These are phyloP conservation scores for Melieria picta DNA, from an alignment of 2,888 invertebrate species.

Conservation along the genomic window DNA sequence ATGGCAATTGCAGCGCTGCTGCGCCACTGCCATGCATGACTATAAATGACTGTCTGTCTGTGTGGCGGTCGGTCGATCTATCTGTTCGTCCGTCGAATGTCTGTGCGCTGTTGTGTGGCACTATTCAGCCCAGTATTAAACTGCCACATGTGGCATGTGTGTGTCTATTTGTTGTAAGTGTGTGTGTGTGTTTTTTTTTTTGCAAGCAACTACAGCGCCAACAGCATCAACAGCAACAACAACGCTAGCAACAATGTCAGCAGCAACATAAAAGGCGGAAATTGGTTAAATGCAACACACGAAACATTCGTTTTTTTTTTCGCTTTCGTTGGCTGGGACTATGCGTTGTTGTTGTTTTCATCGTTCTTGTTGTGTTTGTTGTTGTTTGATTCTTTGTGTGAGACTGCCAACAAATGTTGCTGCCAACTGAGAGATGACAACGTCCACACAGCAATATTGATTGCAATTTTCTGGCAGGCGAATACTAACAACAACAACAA, in stretches of 20 bases:
- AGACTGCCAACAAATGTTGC: not conserved
- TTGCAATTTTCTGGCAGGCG: slow-evolving; percentile 53
- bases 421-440: slow-evolving; percentile 21
- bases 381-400: no score
- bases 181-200: no score
- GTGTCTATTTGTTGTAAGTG: not conserved
- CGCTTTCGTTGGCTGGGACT: slow-evolving; percentile 7
- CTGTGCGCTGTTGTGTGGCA: not conserved
- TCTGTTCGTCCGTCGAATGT: not conserved
- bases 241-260: no score
- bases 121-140: not conserved
- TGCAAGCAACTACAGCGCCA: no score
- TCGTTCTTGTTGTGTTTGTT: not conserved
- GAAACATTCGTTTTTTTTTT: slow-evolving; percentile 7
- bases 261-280: slow-evolving; percentile 34
- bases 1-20: slow-evolving; percentile 29
- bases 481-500: slow-evolving; percentile 23
- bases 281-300: slow-evolving; percentile 39
- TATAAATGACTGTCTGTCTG: no score
- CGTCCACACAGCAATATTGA: slow-evolving; percentile 51
- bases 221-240: no score
- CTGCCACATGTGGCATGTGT: slow-evolving; percentile 8
- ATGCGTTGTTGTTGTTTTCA: slow-evolving; percentile 42
- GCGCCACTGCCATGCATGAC: no score
- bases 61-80: not conserved